phyloP scores from a whole-genome alignment of 2,888 invertebrate species.

The Apamea monoglypha region DNA sequence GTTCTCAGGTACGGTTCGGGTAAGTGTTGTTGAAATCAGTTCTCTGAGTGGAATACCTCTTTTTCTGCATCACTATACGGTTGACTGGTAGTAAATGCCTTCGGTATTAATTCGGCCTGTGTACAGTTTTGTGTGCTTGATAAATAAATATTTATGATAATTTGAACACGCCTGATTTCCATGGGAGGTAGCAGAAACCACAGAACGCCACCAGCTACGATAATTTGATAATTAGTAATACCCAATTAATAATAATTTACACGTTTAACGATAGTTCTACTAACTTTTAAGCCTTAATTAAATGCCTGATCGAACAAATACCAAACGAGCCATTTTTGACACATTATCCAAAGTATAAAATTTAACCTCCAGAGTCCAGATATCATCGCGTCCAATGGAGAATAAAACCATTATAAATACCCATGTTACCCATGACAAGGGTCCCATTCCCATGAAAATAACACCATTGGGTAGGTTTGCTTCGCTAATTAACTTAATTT shows the following conservation, averaged over 20 bases:
- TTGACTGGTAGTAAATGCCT: too few species aligned
- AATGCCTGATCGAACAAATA: background rate
- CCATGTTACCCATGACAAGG: slow-evolving; percentile 60
- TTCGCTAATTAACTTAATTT: slow-evolving; percentile 62
- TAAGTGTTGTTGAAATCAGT: too few species aligned
- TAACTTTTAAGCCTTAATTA: too few species aligned
- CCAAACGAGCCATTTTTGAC: slow-evolving; percentile 14
- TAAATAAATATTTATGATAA: background rate
- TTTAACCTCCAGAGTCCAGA: slow-evolving; percentile 46
- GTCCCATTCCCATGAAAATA: slow-evolving; percentile 52
- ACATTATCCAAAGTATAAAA: slow-evolving; percentile 28
- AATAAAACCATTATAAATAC: slow-evolving; percentile 60
- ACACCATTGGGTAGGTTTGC: slow-evolving; percentile 48
- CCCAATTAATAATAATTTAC: too few species aligned
- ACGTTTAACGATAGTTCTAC: background rate
- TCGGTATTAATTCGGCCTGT: too few species aligned
- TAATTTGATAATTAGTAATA: background rate
- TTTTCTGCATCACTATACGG: too few species aligned
- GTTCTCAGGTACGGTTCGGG: too few species aligned
- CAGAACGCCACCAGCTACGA: background rate
- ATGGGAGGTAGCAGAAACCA: background rate
- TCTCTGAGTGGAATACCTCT: too few species aligned
- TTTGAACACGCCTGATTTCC: background rate
- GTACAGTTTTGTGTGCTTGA: background rate
- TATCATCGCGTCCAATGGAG: slow-evolving; percentile 35